A percentile compares a stretch with the other conserved stretches of the same genome.
Conservation (phyloP, 1,140 invertebrate species). For the Melitaea cinxia region DNA sequence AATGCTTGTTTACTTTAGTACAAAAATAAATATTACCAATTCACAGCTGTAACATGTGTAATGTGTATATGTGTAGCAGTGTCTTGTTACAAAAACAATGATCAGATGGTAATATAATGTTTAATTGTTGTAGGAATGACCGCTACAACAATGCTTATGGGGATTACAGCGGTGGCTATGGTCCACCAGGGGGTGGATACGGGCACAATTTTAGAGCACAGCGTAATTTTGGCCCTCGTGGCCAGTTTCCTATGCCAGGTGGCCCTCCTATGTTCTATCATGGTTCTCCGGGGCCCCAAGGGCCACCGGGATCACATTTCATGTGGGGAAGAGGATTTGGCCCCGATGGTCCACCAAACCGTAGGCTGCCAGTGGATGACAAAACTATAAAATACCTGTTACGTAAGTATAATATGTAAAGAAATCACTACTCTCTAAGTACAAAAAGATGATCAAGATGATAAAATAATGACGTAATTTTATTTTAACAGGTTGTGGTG, state of each 20-base stretch:
- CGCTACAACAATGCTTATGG: slow-evolving; percentile 63
- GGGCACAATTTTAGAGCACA: slow-evolving; percentile 28
- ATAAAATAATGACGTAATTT: no score
- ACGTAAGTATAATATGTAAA: slow-evolving; percentile 37
- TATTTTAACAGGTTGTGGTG: slow-evolving; percentile 54
- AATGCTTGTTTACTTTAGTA: no score
- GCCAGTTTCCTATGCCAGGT: slow-evolving; percentile 37
- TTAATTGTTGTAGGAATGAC: slow-evolving; percentile 38
- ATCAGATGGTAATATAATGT: no score
- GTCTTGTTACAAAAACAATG: no score
- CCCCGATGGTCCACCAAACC: slow-evolving; percentile 44
- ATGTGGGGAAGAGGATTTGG: slow-evolving; percentile 53
- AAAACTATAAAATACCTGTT: slow-evolving; percentile 45
- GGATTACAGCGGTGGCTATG: slow-evolving; percentile 60
- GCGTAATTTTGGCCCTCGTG: slow-evolving; percentile 33
- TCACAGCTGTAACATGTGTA: no score
- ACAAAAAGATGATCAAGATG: no score
- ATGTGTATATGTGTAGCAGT: no score
- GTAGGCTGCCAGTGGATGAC: slow-evolving; percentile 32
- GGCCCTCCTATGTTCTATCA: no score
- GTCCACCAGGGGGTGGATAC: slow-evolving; percentile 36
- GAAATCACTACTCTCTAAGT: no score
- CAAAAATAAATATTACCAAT: no score
- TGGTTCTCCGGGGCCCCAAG: slow-evolving; percentile 25
- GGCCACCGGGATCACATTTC: slow-evolving; percentile 31